Conservation (phyloP, 2,113 vertebrate species). For the Ctenomys sociabilis region DNA sequence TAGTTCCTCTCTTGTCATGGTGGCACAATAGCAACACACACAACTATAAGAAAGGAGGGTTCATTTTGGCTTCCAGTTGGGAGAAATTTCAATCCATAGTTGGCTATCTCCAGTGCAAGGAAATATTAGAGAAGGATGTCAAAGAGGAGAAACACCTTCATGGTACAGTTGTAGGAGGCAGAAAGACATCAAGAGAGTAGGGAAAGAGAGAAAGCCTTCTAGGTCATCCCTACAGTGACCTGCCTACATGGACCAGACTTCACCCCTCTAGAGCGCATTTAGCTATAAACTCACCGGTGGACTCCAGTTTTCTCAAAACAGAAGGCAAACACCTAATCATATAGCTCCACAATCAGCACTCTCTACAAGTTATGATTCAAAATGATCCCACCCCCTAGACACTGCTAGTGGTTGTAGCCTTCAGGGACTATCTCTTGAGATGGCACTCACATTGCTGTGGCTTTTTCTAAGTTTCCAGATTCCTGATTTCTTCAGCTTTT, state of each 20-base stretch:
- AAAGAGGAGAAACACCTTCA: background rate
- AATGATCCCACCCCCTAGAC: background rate
- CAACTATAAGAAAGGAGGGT: no score
- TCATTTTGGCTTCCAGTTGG: background rate
- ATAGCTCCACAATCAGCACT: background rate
- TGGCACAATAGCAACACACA: no score
- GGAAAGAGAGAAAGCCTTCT: background rate
- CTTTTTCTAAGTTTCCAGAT: background rate
- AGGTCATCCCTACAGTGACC: background rate
- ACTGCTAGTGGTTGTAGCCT: background rate
- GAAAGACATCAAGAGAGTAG: background rate
- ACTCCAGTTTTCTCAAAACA: no score
- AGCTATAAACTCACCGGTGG: no score
- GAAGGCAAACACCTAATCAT: background rate
- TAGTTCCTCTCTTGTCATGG: background rate
- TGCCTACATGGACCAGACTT: no score
- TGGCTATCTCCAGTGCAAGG: background rate
- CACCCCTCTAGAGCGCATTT: no score
- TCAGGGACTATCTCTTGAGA: background rate
- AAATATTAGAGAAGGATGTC: background rate
- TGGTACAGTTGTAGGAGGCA: background rate
- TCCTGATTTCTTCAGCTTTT: background rate
- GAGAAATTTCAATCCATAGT: background rate
- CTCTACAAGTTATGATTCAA: background rate
- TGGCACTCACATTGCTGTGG: background rate